A percentile compares a stretch with the other conserved stretches of the same genome.
Evolutionary conservation across 2,113 vertebrate species (phyloP).

Genomic region (Craseonycteris thonglongyai): DNA sequence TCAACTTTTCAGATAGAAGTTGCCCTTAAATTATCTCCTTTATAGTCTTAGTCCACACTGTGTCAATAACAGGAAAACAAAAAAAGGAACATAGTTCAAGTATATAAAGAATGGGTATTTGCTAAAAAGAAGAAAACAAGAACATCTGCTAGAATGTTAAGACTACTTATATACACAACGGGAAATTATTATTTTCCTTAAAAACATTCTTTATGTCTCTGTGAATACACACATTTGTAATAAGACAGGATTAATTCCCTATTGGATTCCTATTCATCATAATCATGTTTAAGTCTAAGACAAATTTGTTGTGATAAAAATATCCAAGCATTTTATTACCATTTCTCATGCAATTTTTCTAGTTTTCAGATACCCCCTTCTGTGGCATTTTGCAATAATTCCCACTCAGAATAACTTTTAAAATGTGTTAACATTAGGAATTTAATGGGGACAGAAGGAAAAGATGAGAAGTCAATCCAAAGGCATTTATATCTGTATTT

Average conservation of each 20-base stretch:
- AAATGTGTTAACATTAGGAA: background rate
- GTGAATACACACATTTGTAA: background rate
- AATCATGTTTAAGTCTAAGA: background rate
- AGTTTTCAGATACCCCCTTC: background rate
- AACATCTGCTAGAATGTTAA: background rate
- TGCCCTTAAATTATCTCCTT: slow-evolving; percentile 69
- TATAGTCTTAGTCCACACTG: slow-evolving; percentile 34
- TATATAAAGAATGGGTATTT: slow-evolving; percentile 7
- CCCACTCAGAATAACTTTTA: background rate
- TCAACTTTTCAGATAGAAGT: slow-evolving; percentile 67
- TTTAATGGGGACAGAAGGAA: background rate
- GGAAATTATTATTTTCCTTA: background rate
- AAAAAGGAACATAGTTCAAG: background rate
- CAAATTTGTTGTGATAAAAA: background rate
- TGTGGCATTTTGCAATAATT: background rate
- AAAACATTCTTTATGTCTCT: background rate
- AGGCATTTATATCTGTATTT: background rate
- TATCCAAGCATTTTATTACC: background rate
- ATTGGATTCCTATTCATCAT: background rate
- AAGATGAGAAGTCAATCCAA: background rate
- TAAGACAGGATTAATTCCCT: background rate
- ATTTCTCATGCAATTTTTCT: background rate
- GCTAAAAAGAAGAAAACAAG: background rate
- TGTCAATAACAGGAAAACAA: slow-evolving; percentile 55
- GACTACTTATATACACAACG: background rate